Evolutionary conservation across 1,140 invertebrate species (phyloP).

Genomic region (Heliothis subflexa): DNA sequence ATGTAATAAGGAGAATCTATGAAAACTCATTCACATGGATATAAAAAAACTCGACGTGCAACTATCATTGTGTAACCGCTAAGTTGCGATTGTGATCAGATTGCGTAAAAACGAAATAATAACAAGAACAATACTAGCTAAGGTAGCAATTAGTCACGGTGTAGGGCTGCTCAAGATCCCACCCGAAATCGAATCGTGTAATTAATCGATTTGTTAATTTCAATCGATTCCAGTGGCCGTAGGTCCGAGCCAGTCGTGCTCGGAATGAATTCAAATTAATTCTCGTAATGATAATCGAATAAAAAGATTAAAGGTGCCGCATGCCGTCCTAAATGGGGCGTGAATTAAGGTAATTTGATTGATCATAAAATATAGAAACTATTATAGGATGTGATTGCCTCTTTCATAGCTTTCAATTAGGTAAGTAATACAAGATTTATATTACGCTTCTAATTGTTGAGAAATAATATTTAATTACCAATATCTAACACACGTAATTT

Average conservation of each 20-base stretch:
- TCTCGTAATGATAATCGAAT: conserved; percentile 27
- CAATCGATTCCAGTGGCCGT: conserved; percentile 23
- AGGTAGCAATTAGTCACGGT: conserved; percentile 62
- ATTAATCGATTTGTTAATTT: conserved; percentile 2
- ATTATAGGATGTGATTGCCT: no score
- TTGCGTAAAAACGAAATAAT: conserved; percentile 58
- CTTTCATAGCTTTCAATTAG: no score
- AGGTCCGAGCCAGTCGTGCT: background rate
- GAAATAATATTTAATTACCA: no score
- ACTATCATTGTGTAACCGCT: conserved; percentile 33
- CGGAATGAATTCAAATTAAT: conserved; percentile 51
- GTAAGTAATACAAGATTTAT: no score
- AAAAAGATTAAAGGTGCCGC: conserved; percentile 48
- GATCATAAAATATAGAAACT: no score
- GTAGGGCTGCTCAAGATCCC: conserved; percentile 15
- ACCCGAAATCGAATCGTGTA: background rate
- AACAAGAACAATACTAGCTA: conserved; percentile 60
- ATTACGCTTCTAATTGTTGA: no score
- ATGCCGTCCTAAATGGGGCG: background rate
- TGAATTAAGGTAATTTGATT: no score
- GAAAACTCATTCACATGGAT: conserved; percentile 44
- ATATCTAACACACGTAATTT: background rate
- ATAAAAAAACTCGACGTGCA: conserved; percentile 9
- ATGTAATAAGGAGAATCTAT: conserved; percentile 41
- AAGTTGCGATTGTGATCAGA: conserved; percentile 44